A percentile compares a stretch with the other conserved stretches of the same genome.
phyloP scores from a whole-genome alignment of 2,797 vertebrate species.

The Arrhamphus sclerolepis region DNA sequence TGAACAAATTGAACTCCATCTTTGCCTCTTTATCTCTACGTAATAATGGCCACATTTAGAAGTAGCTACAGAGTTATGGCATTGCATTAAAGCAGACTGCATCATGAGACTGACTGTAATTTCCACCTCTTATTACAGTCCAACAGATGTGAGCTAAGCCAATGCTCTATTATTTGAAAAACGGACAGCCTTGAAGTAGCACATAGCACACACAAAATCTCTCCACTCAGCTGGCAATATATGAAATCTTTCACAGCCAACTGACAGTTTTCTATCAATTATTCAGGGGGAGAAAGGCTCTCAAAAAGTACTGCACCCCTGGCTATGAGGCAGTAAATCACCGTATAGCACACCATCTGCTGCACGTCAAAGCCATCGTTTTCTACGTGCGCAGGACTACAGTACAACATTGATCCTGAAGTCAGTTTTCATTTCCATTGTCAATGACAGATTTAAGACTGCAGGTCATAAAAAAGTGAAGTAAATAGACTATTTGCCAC shows the following conservation, averaged over 20 bases:
- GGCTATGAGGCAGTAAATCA: constrained; percentile 75
- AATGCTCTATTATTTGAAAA: constrained; percentile 60
- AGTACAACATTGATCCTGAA: constrained; percentile 54
- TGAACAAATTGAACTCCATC: constrained; percentile 9
- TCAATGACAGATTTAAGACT: constrained; percentile 26
- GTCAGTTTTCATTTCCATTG: constrained; percentile 43
- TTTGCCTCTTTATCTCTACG: constrained; percentile 1
- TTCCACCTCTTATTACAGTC: constrained; percentile 19
- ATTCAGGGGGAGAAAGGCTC: constrained; percentile 69
- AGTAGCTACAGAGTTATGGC: constrained; percentile 11
- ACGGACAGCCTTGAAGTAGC: constrained; percentile 53
- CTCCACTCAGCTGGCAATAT: constrained; percentile 48
- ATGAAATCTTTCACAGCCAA: constrained; percentile 61
- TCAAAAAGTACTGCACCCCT: constrained; percentile 65
- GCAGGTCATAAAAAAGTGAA: constrained; percentile 9
- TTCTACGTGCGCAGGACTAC: constrained; percentile 47
- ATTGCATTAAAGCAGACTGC: constrained; percentile 24
- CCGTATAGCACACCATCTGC: constrained; percentile 71
- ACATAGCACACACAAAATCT: constrained; percentile 40
- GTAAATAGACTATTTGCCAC: constrained; percentile 14
- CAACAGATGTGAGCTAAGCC: constrained; percentile 53
- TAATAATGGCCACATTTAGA: constrained; percentile 25
- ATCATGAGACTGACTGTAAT: constrained; percentile 24
- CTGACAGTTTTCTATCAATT: constrained; percentile 68
- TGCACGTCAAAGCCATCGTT: constrained; percentile 54